A percentile compares a stretch with the other conserved stretches of the same genome.
Evolutionary conservation across 2,113 vertebrate species (phyloP).

Genomic region (Mandrillus leucophaeus): DNA sequence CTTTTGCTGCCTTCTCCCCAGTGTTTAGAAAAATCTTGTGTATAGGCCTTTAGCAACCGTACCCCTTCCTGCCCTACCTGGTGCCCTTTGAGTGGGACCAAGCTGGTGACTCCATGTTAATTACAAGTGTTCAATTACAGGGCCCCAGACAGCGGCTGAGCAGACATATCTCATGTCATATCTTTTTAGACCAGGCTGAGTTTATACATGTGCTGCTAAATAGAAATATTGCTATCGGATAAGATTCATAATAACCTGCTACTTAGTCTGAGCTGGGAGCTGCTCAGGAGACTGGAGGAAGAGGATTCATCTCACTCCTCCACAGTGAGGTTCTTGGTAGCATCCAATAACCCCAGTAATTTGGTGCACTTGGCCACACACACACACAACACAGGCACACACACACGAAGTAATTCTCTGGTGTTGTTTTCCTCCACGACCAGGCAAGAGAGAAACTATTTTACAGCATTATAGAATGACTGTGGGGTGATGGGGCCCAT

Average conservation of each 20-base stretch:
- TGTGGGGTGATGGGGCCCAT: not conserved
- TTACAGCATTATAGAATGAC: not conserved
- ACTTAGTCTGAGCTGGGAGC: not conserved
- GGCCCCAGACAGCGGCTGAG: not conserved
- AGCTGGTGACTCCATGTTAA: slow-evolving; percentile 38
- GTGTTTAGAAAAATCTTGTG: not conserved
- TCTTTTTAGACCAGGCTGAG: slow-evolving; percentile 1
- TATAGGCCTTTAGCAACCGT: not conserved
- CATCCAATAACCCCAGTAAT: slow-evolving; percentile 31
- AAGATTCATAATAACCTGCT: slow-evolving; percentile 29
- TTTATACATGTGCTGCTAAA: slow-evolving; percentile 34
- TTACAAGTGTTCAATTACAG: slow-evolving; percentile 43
- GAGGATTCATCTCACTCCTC: not conserved
- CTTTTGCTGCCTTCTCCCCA: not conserved
- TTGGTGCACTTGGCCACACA: not conserved
- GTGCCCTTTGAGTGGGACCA: not conserved
- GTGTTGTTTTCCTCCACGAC: not conserved
- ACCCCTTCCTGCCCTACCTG: not conserved
- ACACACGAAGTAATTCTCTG: not conserved
- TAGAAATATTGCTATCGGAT: slow-evolving; percentile 35
- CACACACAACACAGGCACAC: not conserved
- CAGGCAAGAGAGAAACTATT: not conserved
- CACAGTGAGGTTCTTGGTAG: not conserved
- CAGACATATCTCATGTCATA: slow-evolving; percentile 41
- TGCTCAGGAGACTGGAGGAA: not conserved